Conservation (phyloP, 2,888 invertebrate species). For the Galerucella pusilla region DNA sequence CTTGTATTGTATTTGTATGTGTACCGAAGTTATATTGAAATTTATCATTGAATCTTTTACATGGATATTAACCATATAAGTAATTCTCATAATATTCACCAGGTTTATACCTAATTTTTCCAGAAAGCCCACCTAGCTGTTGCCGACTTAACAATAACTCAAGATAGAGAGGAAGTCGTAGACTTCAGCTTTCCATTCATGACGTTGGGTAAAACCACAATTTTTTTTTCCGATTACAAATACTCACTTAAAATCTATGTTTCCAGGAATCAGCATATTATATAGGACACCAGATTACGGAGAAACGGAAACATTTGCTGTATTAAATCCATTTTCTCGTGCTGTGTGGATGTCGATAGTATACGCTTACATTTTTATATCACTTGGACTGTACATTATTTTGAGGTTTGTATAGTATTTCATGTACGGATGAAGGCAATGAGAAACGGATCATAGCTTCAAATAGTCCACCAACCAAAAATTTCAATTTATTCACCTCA, state of each 20-base stretch:
- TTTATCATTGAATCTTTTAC: too few relatives aligned
- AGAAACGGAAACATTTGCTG: constrained; percentile 87
- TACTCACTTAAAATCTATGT: neutral
- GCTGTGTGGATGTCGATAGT: constrained; percentile 92
- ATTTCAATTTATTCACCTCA: too few relatives aligned
- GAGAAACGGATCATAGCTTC: too few relatives aligned
- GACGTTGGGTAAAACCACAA: constrained; percentile 74
- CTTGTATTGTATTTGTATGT: too few relatives aligned
- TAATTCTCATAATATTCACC: neutral
- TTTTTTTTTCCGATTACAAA: too few relatives aligned
- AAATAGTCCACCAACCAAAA: too few relatives aligned
- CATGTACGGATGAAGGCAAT: neutral
- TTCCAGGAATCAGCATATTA: constrained; percentile 82
- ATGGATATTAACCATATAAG: too few relatives aligned
- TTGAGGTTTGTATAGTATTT: constrained; percentile 66
- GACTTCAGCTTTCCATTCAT: constrained; percentile 98
- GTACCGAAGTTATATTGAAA: too few relatives aligned
- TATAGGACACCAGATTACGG: constrained; percentile 83
- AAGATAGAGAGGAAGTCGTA: constrained; percentile 85
- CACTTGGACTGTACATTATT: constrained; percentile 82
- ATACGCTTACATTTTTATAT: constrained; percentile 84
- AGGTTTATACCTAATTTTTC: neutral
- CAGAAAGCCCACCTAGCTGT: constrained; percentile 95
- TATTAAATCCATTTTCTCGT: constrained; percentile 85
- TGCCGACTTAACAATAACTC: constrained; percentile 95